phyloP scores from a whole-genome alignment of 2,113 vertebrate species.

The Tetrao urogallus region DNA sequence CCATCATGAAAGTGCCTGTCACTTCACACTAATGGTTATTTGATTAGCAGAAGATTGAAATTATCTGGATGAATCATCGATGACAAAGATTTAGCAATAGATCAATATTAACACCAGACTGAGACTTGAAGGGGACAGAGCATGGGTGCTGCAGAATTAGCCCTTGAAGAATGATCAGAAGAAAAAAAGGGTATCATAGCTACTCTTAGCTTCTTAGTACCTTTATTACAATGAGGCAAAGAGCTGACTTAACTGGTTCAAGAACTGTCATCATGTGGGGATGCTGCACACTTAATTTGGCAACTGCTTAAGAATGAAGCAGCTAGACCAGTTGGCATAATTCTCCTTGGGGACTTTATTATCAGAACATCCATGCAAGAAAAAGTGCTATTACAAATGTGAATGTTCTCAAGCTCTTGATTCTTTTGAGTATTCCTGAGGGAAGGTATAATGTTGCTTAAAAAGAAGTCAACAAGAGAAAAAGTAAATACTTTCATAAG shows the following conservation, averaged over 20 bases:
- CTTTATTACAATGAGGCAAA: neutral
- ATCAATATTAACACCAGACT: neutral
- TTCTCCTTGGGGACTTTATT: conserved; percentile 8
- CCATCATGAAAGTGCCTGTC: conserved; percentile 1
- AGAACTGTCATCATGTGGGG: neutral
- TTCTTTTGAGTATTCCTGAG: neutral
- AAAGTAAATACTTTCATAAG: neutral
- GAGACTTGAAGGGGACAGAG: neutral
- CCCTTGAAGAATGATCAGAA: neutral
- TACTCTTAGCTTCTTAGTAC: neutral
- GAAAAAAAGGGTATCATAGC: neutral
- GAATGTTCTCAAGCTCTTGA: neutral
- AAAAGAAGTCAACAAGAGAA: neutral
- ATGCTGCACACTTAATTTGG: conserved; percentile 9
- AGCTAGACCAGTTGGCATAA: neutral
- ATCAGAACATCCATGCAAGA: neutral
- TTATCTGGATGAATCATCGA: conserved; percentile 33
- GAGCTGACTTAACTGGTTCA: neutral
- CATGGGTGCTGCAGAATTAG: neutral
- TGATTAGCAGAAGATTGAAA: conserved; percentile 59
- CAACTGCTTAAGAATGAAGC: conserved; percentile 32
- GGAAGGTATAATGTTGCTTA: neutral
- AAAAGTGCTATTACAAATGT: conserved; percentile 20
- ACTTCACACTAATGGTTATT: conserved; percentile 28
- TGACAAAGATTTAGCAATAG: neutral